Base-by-base conservation (phyloP, 2,888 invertebrate genomes). In the Cantharis flavilabris region DNA sequence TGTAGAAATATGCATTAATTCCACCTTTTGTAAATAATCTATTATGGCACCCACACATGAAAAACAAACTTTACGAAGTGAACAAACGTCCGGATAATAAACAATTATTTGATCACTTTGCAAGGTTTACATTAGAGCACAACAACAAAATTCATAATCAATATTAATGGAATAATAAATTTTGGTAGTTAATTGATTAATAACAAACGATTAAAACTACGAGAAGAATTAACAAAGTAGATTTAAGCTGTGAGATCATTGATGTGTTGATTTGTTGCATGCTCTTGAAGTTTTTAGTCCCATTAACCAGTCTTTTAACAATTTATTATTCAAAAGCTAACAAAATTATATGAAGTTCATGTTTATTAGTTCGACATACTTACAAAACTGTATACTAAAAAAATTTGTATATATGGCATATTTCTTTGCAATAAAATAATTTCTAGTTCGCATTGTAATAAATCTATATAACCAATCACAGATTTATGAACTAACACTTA, bases 391-490 rank as follows among this genome's bases (percentile, higher is more conserved):
- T 78, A 76, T 78, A 73, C 78, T 78, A 78, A 78, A 64, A 76
- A 71, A 30, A 71, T 67, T 62, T 71, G n/a, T 64, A n/a, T 64
- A n/a, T 20, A 70, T 28, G 63, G 72, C 77, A 73, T 76, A 73
- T 78, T 78, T 78, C 71, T 73, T 78, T 73, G 75, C 75, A 78
- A 76, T 63, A 78, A 78, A 76, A 77, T 23, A 76, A 77, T 30
- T 49, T 30, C 70, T 69, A 73, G 69, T 70, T 69, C 71, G 67
- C 72, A 75, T 72, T 72, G 77, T 30, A 77, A 75, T 77, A 75
- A 74, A 77, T 77, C 74, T 77, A 75, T 77, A 75, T 63, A 77
- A 75, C 77, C 77, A 77, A 77, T 77, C 77, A 77, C 77, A 78
- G 75, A 73, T 76, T 71, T 72, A 72, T 75, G 69, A 65, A 71